phyloP scores from a whole-genome alignment of 1,140 invertebrate species.

The Aphis gossypii region DNA sequence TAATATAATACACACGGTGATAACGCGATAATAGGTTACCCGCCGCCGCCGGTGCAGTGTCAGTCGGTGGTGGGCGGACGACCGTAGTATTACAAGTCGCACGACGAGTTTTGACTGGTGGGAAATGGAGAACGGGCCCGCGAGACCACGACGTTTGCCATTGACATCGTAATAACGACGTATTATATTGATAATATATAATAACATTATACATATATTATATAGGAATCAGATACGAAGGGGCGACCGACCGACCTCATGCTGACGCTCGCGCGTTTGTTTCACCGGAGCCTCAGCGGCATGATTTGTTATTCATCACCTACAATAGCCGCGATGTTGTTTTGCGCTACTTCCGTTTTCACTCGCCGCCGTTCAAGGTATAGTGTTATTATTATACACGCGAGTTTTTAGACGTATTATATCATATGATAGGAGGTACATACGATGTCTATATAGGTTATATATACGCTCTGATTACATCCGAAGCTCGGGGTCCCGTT shows the following conservation, averaged over 20 bases:
- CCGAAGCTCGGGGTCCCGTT: neutral
- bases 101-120: neutral
- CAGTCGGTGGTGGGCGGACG: neutral
- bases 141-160: neutral
- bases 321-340: neutral
- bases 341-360: constrained; percentile 42
- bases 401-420: neutral
- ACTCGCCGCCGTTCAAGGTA: neutral
- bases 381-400: neutral
- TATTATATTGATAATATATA: neutral
- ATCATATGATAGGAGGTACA: neutral
- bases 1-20: neutral
- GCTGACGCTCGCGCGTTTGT: neutral
- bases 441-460: too few relatives aligned
- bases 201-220: neutral
- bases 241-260: constrained; percentile 24
- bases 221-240: neutral
- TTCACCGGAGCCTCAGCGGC: neutral
- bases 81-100: neutral
- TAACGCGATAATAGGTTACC: neutral
- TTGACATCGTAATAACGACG: neutral
- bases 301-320: neutral
- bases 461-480: neutral
- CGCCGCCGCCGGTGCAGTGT: neutral
- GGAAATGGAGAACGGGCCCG: neutral